These are phyloP conservation scores for Pristionchus arcanus DNA, from an alignment of 2,888 invertebrate species.

Conservation along the genomic window DNA sequence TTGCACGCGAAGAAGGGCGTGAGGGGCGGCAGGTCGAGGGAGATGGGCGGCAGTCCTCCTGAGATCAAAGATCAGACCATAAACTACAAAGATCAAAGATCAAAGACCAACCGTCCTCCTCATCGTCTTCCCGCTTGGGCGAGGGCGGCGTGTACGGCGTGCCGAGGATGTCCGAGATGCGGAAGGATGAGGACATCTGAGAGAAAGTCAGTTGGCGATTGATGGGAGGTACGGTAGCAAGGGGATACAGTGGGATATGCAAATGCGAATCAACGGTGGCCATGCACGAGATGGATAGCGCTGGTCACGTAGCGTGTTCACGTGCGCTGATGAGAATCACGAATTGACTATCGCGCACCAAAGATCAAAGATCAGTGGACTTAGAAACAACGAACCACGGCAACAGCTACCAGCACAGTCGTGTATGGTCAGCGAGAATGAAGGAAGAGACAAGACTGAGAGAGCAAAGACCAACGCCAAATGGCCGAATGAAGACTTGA, in stretches of 20 bases:
- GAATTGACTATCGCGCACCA: not conserved
- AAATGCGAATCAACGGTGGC: too few relatives aligned
- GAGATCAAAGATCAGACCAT: not conserved
- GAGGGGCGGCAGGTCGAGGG: constrained; percentile 11
- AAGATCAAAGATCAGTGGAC: not conserved
- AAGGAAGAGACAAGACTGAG: not conserved
- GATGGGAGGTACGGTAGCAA: not conserved
- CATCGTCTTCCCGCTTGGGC: not conserved
- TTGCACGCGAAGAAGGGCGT: constrained; percentile 5
- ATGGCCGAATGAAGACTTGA: not conserved
- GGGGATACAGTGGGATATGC: not conserved
- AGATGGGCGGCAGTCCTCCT: not conserved
- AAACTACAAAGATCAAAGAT: not conserved
- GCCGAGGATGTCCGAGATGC: constrained; percentile 23
- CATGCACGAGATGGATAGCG: too few relatives aligned
- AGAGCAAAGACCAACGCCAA: not conserved
- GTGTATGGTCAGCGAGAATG: not conserved
- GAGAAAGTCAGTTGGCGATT: not conserved
- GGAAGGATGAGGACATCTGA: constrained; percentile 1
- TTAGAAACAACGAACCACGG: too few relatives aligned
- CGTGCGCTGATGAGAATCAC: too few relatives aligned
- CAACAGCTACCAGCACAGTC: too few relatives aligned
- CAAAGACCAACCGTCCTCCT: not conserved
- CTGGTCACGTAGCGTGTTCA: too few relatives aligned
- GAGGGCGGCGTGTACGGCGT: not conserved